Evolutionary conservation across 2,113 vertebrate species (phyloP).

Genomic region (Erinaceus europaeus): DNA sequence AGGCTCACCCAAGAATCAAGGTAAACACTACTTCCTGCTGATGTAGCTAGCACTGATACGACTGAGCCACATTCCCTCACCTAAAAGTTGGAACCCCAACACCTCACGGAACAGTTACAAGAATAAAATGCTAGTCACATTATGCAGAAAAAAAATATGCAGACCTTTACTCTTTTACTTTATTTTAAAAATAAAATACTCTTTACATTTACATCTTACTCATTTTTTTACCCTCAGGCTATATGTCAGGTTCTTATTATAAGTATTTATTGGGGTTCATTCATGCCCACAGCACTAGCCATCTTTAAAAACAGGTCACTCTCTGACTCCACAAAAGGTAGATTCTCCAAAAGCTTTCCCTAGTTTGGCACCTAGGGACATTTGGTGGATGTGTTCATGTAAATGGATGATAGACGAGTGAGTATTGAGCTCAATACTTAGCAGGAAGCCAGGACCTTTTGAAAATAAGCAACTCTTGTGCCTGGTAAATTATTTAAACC

Average conservation of each 20-base stretch:
- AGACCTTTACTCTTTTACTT: not conserved
- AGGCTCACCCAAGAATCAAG: not conserved
- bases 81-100: not conserved
- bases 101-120: not conserved
- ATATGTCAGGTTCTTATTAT: not conserved
- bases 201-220: too few species aligned
- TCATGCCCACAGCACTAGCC: not conserved
- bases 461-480: not conserved
- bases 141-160: too few species aligned
- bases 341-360: not conserved
- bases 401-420: not conserved
- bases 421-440: fast-evolving
- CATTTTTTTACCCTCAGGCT: not conserved
- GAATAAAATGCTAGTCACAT: not conserved
- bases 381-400: fast-evolving
- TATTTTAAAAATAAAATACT: too few species aligned
- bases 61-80: not conserved
- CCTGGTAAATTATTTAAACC: not conserved
- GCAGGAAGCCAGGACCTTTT: not conserved
- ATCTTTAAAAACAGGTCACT: fast-evolving
- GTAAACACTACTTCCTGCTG: too few species aligned
- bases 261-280: fast-evolving
- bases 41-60: not conserved
- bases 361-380: too few species aligned
- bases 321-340: not conserved